These are phyloP conservation scores for Toxotes chatareus DNA, from an alignment of 2,113 vertebrate species.

Conservation along the genomic window DNA sequence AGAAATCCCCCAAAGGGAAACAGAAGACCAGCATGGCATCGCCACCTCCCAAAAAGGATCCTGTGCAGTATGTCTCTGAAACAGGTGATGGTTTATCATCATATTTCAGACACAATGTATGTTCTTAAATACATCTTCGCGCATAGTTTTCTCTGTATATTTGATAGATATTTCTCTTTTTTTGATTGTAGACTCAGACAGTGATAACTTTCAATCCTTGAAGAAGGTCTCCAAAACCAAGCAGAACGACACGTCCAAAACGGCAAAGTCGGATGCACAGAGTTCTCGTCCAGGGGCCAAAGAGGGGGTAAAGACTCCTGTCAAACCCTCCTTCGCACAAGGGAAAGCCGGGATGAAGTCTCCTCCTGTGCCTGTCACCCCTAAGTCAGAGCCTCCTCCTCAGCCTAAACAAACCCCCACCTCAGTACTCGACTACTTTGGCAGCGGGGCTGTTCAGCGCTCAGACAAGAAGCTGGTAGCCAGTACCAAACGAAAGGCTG, in stretches of 20 bases:
- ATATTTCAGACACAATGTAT: background rate
- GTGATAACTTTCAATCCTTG: conserved; percentile 85
- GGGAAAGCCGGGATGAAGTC: conserved; percentile 76
- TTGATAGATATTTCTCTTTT: background rate
- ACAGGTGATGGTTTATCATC: conserved; percentile 86
- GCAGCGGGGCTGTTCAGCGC: conserved; percentile 85
- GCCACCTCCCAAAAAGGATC: conserved; percentile 84
- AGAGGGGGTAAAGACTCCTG: conserved; percentile 55
- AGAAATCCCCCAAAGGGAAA: conserved; percentile 81
- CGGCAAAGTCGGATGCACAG: conserved; percentile 32
- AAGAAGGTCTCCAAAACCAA: conserved; percentile 84
- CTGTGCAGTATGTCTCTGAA: conserved; percentile 94
- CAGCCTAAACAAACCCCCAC: conserved; percentile 87
- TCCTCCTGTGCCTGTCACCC: conserved; percentile 68
- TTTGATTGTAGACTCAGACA: conserved; percentile 89
- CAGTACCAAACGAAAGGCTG: conserved; percentile 90
- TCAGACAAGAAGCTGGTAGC: conserved; percentile 95
- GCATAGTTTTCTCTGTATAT: background rate
- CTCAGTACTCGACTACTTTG: conserved; percentile 92
- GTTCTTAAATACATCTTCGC: no score
- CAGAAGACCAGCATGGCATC: conserved; percentile 60
- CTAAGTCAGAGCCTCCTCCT: conserved; percentile 80
- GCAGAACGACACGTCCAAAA: conserved; percentile 80
- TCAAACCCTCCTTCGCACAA: conserved; percentile 32
- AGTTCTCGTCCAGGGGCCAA: conserved; percentile 25